Evolutionary conservation across 2,113 vertebrate genomes (phyloP), one percentile per base, ranked within the genome.

Genomic region (Bubo scandiacus): DNA sequence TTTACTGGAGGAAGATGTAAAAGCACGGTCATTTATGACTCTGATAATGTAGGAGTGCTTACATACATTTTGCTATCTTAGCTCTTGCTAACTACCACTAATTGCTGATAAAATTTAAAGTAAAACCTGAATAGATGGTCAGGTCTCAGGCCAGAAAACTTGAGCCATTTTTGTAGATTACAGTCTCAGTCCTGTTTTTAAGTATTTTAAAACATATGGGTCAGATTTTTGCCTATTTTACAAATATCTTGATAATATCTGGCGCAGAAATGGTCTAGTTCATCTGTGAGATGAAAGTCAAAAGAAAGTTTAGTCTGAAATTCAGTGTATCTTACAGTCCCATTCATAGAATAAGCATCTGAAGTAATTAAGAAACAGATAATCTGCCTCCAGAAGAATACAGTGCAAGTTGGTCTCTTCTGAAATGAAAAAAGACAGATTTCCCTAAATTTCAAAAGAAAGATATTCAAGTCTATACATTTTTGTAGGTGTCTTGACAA

Each of bases 361-460:
- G 36, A 85, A 84, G 66, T 92, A 94, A 78, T 92, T 70, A 96
- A 95, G 94, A 97, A 96, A 67, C 65, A 81, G 58, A 81, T 91
- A 38, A 71, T 92, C 63, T 92, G 55, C 55, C 81, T 92, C 75
- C 68, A 77, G 59, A 92, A 91, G 86, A 90, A 73, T 47, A 68
- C 32, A 82, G 38, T 65, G 57, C 88, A 97, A 97, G 90, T 47
- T 94, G 80, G 65, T 98, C 62, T 95, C 95, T 77, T 95, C 87
- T 97, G 96, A 97, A 98, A 96, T 47, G 68, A 97, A 95, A 92
- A 90, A 86, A 83, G 92, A 72, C 70, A 83, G 32, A 59, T 92
- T 96, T 97, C 96, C 68, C 95, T 91, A 84, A 89, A 97, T 96
- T 88, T 90, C 80, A 96, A 86, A 88, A 94, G 73, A 94, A 90